phyloP scores from a whole-genome alignment of 2,888 invertebrate genomes.

The Cerceris rybyensis region DNA sequence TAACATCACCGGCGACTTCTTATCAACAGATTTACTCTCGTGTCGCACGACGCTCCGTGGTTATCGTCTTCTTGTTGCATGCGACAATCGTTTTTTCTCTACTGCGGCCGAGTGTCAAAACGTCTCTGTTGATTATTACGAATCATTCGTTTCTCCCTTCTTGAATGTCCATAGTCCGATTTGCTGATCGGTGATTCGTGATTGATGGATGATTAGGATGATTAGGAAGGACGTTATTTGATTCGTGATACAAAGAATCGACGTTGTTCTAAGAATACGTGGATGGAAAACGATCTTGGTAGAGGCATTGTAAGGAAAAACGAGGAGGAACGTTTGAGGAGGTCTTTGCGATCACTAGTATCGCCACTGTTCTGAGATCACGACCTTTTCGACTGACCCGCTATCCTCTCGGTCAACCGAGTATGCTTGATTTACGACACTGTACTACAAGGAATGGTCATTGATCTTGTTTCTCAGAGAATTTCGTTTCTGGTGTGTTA shows the following conservation, averaged over 20 bases:
- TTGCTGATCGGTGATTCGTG: no score
- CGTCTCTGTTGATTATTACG: no score
- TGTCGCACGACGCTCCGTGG: slow-evolving; percentile 13
- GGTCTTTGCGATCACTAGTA: neutral
- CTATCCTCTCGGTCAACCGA: slow-evolving; percentile 28
- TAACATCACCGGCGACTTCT: slow-evolving; percentile 27
- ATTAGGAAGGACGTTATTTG: no score
- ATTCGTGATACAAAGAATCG: no score
- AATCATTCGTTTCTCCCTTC: no score
- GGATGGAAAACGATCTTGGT: no score
- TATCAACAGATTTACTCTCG: slow-evolving; percentile 54
- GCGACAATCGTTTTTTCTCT: slow-evolving; percentile 7
- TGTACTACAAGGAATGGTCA: slow-evolving; percentile 27
- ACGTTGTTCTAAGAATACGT: no score
- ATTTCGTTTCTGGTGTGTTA: neutral
- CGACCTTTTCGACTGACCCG: slow-evolving; percentile 34
- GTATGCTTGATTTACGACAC: slow-evolving; percentile 16
- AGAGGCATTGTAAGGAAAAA: no score
- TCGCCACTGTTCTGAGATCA: slow-evolving; percentile 28
- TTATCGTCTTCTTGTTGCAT: slow-evolving; percentile 48
- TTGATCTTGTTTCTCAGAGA: slow-evolving; percentile 19
- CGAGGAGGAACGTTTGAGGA: no score
- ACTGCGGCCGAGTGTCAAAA: no score
- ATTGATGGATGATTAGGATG: no score
- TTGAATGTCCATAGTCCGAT: no score